Conservation (phyloP, 2,888 invertebrate species). For the Eupithecia inturbata region DNA sequence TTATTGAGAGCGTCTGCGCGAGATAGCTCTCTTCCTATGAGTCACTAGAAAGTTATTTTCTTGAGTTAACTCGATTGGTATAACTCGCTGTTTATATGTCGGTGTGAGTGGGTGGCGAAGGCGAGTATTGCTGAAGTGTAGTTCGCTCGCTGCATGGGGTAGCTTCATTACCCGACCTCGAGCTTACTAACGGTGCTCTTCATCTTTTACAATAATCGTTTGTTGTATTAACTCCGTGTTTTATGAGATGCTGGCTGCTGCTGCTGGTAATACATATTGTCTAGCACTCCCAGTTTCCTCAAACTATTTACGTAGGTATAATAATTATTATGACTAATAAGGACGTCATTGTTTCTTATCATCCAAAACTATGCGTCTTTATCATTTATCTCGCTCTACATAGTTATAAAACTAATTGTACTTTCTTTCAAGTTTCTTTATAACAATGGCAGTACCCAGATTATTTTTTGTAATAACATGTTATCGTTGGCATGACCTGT, state of each 20-base stretch:
- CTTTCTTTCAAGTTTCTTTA: neutral
- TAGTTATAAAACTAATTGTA: neutral
- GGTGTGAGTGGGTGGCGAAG: slow-evolving; percentile 54
- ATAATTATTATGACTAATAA: neutral
- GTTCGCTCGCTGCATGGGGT: slow-evolving; percentile 42
- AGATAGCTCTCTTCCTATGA: slow-evolving; percentile 84
- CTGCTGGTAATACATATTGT: neutral
- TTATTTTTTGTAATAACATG: slow-evolving; percentile 55
- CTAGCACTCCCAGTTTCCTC: neutral
- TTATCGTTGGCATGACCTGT: slow-evolving; percentile 59
- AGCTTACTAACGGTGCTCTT: slow-evolving; percentile 22
- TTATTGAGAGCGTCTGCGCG: slow-evolving; percentile 83
- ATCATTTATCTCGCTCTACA: neutral
- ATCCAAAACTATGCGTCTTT: neutral
- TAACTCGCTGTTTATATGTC: slow-evolving; percentile 62
- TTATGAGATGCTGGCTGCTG: neutral
- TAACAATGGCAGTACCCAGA: slow-evolving; percentile 24
- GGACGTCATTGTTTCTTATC: neutral
- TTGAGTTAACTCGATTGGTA: slow-evolving; percentile 75
- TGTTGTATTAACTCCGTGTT: slow-evolving; percentile 5
- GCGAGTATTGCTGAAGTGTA: slow-evolving; percentile 41
- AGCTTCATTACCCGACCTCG: slow-evolving; percentile 38
- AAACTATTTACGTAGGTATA: neutral
- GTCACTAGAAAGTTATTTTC: slow-evolving; percentile 83
- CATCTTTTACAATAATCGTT: slow-evolving; percentile 13